phyloP scores from a whole-genome alignment of 2,113 vertebrate genomes.

The Abramis brama region DNA sequence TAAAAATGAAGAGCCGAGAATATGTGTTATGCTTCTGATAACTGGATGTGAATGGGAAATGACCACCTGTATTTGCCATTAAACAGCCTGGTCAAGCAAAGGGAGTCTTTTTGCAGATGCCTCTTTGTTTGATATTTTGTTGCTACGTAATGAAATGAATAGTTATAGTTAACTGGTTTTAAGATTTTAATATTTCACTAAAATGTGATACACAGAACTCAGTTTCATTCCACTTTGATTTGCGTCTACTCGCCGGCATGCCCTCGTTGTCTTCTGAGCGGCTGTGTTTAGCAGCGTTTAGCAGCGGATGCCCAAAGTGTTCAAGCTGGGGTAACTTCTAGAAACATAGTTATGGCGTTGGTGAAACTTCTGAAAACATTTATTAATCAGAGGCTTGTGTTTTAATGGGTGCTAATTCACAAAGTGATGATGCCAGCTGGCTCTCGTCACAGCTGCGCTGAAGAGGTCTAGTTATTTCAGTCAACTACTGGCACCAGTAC shows the following conservation, averaged over 20 bases:
- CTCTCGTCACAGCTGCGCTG: constrained; percentile 40
- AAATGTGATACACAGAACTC: not conserved
- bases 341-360: constrained; percentile 40
- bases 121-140: not conserved
- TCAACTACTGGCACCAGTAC: constrained; percentile 12
- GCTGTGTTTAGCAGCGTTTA: constrained; percentile 25
- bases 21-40: not conserved
- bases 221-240: not conserved
- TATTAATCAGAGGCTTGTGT: constrained; percentile 48
- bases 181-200: not conserved
- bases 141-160: not conserved
- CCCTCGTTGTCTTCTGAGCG: not conserved
- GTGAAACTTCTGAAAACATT: constrained; percentile 49
- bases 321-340: constrained; percentile 21
- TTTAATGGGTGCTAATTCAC: constrained; percentile 33
- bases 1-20: not conserved
- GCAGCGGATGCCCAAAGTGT: constrained; percentile 8
- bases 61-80: not conserved
- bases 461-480: constrained; percentile 30
- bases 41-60: not conserved
- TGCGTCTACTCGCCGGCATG: not conserved
- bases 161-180: too few relatives aligned
- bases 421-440: constrained; percentile 45
- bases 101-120: not conserved
- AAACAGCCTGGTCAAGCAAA: not conserved